Percentiles rank a stretch among this genome's conserved stretches.
phyloP scores from a whole-genome alignment of 2,113 vertebrate species.

The Tonatia bakeri region DNA sequence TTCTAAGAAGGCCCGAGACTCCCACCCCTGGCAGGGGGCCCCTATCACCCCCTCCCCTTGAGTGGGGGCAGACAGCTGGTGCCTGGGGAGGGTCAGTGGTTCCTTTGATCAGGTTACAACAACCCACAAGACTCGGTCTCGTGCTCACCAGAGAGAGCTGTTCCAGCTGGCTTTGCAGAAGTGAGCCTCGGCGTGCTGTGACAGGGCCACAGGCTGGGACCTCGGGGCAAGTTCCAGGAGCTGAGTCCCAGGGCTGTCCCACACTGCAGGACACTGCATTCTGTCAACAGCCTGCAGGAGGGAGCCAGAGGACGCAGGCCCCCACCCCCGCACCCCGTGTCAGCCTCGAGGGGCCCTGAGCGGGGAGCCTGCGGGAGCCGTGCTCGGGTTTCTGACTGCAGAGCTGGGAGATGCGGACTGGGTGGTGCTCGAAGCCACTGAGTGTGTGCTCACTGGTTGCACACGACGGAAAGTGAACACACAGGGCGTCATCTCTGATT shows the following conservation, averaged over 20 bases:
- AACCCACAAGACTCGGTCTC: fast-evolving
- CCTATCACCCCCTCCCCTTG: no score
- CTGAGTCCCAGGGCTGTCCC: background rate
- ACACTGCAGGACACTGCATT: background rate
- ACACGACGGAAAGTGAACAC: fast-evolving
- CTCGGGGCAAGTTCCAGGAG: background rate
- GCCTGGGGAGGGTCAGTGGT: fast-evolving
- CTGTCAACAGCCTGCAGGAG: background rate
- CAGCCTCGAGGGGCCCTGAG: background rate
- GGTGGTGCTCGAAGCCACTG: fast-evolving
- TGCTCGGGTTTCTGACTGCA: fast-evolving
- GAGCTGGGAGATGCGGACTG: fast-evolving
- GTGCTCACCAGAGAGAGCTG: background rate
- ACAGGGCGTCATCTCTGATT: fast-evolving
- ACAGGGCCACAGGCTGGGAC: fast-evolving
- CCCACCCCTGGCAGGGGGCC: fast-evolving
- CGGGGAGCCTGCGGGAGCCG: fast-evolving
- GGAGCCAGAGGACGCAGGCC: background rate
- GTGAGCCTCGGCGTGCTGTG: no score
- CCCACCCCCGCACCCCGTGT: background rate
- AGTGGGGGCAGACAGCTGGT: fast-evolving
- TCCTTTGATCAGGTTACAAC: background rate
- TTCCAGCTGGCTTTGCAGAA: background rate
- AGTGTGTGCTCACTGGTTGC: no score
- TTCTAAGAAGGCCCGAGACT: background rate